A percentile compares a stretch with the other conserved stretches of the same genome.
Conservation (phyloP, 92 coral and sea anemone species). For the Siderastrea radians region DNA sequence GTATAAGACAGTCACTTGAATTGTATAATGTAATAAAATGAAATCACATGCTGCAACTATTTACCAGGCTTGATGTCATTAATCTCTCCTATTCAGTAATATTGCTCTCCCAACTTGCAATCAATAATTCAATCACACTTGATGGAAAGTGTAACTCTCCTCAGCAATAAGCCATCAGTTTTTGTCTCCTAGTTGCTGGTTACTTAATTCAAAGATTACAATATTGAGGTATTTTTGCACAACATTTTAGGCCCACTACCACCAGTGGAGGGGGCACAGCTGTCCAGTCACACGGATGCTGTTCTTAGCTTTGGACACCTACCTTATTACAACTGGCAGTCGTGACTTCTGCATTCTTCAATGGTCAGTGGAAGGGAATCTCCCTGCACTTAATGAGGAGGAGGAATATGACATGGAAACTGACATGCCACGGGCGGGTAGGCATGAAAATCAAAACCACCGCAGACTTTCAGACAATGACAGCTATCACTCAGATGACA, state of each 20-base stretch:
- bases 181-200: too few species aligned
- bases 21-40: too few species aligned
- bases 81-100: too few species aligned
- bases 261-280: constrained; percentile 92
- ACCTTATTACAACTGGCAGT: constrained; percentile 87
- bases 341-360: constrained; percentile 86
- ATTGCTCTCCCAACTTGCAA: too few species aligned
- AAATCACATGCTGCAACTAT: too few species aligned
- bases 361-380: constrained; percentile 79
- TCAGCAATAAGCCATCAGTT: too few species aligned
- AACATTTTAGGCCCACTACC: constrained; percentile 78
- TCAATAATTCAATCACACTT: too few species aligned
- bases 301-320: constrained; percentile 82
- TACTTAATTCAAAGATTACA: too few species aligned
- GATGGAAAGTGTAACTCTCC: too few species aligned
- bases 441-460: constrained; percentile 8
- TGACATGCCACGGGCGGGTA: background rate
- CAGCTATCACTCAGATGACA: constrained; percentile 39
- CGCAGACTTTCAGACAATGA: constrained; percentile 5
- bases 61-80: too few species aligned
- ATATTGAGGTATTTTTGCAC: background rate
- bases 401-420: constrained; percentile 50
- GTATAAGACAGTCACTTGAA: too few species aligned
- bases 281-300: constrained; percentile 84
- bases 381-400: constrained; percentile 67